Evolutionary conservation across 2,113 vertebrate genomes (phyloP).

Genomic region (Rhodinocichla rosea): DNA sequence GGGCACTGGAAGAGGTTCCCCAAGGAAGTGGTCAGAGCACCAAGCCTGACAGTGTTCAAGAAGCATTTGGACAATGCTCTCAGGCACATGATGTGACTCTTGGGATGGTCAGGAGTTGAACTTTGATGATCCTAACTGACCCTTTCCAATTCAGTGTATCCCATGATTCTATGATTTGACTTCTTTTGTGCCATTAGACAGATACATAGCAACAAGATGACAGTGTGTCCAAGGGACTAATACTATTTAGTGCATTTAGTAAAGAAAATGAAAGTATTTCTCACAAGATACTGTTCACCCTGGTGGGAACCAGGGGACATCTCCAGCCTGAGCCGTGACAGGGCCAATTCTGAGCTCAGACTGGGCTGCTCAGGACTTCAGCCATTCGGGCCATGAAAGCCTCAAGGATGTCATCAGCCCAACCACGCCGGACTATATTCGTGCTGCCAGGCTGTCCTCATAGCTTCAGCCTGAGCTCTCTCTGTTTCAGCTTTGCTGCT

Average conservation of each 20-base stretch:
- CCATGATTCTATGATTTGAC: not conserved
- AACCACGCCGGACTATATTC: fast-evolving
- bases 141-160: not conserved
- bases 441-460: fast-evolving
- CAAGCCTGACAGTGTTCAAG: not conserved
- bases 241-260: not conserved
- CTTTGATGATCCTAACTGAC: not conserved
- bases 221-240: not conserved
- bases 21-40: not conserved
- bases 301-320: not conserved
- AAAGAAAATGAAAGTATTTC: not conserved
- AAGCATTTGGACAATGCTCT: not conserved
- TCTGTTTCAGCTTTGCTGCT: not conserved
- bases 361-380: not conserved
- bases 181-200: not conserved
- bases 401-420: not conserved
- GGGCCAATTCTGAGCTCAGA: not conserved
- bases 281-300: not conserved
- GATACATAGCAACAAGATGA: not conserved
- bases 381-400: fast-evolving
- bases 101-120: not conserved
- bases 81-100: not conserved
- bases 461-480: not conserved
- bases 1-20: not conserved
- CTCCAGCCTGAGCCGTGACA: not conserved